A percentile compares a stretch with the other conserved stretches of the same genome.
Conservation (phyloP, 2,888 invertebrate species). For the Cynaeus angustus region DNA sequence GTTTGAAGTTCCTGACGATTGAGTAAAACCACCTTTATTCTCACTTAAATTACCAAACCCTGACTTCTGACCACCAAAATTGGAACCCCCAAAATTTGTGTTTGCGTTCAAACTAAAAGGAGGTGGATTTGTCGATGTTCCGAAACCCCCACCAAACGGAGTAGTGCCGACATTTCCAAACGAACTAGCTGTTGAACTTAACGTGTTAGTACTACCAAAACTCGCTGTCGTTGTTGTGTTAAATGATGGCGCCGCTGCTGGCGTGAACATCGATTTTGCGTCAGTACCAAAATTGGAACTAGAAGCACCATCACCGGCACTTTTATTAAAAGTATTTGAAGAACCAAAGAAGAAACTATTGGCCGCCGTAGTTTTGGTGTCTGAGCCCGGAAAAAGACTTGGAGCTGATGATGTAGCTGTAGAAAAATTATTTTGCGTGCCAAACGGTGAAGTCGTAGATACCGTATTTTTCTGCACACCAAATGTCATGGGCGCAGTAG, state of each 20-base stretch:
- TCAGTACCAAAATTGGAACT: background rate
- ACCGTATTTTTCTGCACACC: too few relatives aligned
- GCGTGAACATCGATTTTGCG: slow-evolving; percentile 1
- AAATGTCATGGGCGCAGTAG: background rate
- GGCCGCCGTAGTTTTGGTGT: background rate
- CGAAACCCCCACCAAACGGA: background rate
- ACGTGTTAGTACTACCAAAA: slow-evolving; percentile 1
- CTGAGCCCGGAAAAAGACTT: background rate
- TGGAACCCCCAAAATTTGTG: background rate
- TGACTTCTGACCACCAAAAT: slow-evolving; percentile 15
- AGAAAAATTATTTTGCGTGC: background rate
- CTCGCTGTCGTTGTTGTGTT: slow-evolving; percentile 2
- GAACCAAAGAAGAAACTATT: slow-evolving; percentile 12
- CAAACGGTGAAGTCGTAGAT: too few relatives aligned
- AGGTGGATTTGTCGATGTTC: background rate
- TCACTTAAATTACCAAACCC: background rate
- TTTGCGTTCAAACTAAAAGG: background rate
- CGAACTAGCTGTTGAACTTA: background rate
- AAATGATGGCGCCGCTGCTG: background rate
- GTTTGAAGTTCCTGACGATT: background rate
- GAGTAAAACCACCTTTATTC: background rate
- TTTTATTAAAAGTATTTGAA: background rate
- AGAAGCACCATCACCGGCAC: background rate
- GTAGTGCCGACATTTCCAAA: background rate
- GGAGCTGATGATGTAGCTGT: background rate